Evolutionary conservation across 1,140 invertebrate species (phyloP).

Genomic region (Hylaeus anthracinus): DNA sequence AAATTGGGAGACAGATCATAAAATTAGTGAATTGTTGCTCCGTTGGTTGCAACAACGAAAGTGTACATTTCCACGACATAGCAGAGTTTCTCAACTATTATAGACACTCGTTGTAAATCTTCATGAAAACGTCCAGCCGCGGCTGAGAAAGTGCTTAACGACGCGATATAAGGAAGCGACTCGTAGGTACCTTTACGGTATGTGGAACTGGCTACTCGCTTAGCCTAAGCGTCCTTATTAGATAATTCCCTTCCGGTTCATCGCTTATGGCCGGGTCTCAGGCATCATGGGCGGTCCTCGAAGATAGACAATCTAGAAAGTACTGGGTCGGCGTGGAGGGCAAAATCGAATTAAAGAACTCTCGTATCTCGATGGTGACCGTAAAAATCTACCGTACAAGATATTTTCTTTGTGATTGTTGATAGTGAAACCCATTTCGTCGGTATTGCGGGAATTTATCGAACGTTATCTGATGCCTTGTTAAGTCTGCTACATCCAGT

Average conservation of each 20-base stretch:
- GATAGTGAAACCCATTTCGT: background rate
- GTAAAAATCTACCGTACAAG: background rate
- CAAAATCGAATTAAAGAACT: constrained; percentile 54
- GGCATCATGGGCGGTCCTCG: constrained; percentile 47
- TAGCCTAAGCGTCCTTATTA: constrained; percentile 54
- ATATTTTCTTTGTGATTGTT: background rate
- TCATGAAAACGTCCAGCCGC: background rate
- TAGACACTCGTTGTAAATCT: constrained; percentile 40
- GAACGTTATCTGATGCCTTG: too few species aligned
- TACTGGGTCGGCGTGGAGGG: constrained; percentile 28
- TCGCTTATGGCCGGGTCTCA: constrained; percentile 39
- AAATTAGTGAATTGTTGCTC: constrained; percentile 11
- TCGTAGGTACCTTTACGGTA: constrained; percentile 37
- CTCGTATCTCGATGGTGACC: constrained; percentile 4
- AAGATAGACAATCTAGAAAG: background rate
- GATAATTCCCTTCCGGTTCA: constrained; percentile 49
- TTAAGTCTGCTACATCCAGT: too few species aligned
- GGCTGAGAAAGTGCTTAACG: background rate
- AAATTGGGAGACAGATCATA: constrained; percentile 14
- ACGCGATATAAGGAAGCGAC: constrained; percentile 40
- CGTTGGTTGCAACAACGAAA: background rate
- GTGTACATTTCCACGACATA: background rate
- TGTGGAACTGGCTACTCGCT: constrained; percentile 49
- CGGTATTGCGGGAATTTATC: too few species aligned
- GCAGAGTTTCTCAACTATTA: constrained; percentile 16